Evolutionary conservation across 2,888 invertebrate species (phyloP).

Genomic region (Hybos culiciformis): DNA sequence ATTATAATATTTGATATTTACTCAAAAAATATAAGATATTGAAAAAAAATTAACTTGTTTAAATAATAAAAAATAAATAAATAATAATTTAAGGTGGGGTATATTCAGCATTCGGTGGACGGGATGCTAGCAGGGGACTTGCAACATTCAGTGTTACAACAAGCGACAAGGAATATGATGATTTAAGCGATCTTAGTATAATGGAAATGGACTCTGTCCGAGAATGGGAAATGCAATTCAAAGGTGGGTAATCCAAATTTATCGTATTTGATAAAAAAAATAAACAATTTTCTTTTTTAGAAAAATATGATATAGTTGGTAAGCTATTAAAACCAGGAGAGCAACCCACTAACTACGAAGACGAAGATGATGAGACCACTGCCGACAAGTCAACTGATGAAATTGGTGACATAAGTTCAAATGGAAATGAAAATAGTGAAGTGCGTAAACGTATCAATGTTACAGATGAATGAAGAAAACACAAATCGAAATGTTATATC

Average conservation of each 20-base stretch:
- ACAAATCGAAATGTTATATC: no score
- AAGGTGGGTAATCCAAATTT: constrained; percentile 46
- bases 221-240: constrained; percentile 97
- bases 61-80: no score
- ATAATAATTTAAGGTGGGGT: constrained; percentile 78
- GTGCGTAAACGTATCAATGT: no score
- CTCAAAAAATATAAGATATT: no score
- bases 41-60: no score
- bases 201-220: constrained; percentile 90
- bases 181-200: constrained; percentile 81
- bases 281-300: constrained; percentile 40
- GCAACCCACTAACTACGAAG: constrained; percentile 77
- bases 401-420: no score
- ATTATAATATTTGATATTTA: no score
- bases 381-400: constrained; percentile 10
- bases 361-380: constrained; percentile 51
- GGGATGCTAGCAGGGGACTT: constrained; percentile 87
- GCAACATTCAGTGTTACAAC: constrained; percentile 82
- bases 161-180: constrained; percentile 79
- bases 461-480: no score
- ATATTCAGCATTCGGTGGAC: constrained; percentile 87
- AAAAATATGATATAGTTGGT: constrained; percentile 88
- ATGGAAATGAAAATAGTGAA: no score
- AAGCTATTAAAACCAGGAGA: constrained; percentile 83
- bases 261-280: constrained; percentile 7